Evolutionary conservation across 2,797 vertebrate species (phyloP).

Genomic region (Paguma larvata): DNA sequence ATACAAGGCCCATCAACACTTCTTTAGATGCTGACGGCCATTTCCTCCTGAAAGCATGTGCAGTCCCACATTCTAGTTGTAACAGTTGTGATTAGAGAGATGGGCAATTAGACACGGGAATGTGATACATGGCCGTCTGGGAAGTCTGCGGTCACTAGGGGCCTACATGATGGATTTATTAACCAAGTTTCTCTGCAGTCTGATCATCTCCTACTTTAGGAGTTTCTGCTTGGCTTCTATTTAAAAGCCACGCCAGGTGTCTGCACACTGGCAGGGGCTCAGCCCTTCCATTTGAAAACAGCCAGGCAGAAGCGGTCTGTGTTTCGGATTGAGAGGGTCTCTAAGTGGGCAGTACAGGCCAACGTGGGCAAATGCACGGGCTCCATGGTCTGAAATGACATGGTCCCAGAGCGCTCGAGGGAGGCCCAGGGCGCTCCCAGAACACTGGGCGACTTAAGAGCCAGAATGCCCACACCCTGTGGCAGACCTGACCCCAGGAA

Average conservation of each 20-base stretch:
- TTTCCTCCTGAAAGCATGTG: neutral
- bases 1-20: neutral
- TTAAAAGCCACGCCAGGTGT: neutral
- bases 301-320: neutral
- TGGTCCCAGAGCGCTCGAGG: neutral
- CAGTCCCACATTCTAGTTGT: neutral
- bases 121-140: neutral
- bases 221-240: conserved; percentile 30
- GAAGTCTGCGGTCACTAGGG: conserved; percentile 12
- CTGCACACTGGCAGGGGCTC: neutral
- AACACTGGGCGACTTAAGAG: neutral
- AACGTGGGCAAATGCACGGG: neutral
- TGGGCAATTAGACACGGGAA: neutral
- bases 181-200: neutral
- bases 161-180: neutral
- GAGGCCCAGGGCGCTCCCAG: neutral
- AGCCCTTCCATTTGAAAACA: too few relatives aligned
- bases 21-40: neutral
- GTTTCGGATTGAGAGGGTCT: neutral
- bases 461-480: neutral
- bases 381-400: neutral
- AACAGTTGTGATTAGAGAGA: neutral
- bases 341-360: neutral
- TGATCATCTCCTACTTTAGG: conserved; percentile 18
- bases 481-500: neutral